phyloP scores from a whole-genome alignment of 64 coral and sea anemone genomes.

The Trachythela sp. region DNA sequence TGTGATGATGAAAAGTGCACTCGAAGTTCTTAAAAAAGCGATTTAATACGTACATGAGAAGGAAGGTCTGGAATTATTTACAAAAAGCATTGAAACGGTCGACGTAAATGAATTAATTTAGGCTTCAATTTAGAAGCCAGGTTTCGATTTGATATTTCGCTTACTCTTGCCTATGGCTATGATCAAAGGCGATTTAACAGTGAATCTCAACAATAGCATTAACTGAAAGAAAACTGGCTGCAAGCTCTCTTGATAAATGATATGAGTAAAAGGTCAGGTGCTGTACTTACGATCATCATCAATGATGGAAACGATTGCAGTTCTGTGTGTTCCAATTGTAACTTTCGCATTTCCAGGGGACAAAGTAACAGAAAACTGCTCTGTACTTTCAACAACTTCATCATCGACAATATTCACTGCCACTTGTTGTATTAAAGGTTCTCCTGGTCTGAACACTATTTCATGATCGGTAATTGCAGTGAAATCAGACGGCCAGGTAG shows the following conservation, averaged over 20 bases:
- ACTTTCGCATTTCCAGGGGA: neutral
- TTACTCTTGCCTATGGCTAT: too few species aligned
- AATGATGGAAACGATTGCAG: neutral
- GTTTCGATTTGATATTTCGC: too few species aligned
- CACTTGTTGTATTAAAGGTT: neutral
- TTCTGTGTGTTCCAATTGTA: neutral
- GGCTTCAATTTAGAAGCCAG: too few species aligned
- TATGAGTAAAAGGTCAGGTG: neutral
- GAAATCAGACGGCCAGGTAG: neutral
- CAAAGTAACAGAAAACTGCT: neutral
- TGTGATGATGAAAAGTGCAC: neutral
- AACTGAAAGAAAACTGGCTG: too few species aligned
- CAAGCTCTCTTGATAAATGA: too few species aligned
- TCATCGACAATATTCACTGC: neutral
- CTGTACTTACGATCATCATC: neutral
- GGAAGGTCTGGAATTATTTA: too few species aligned
- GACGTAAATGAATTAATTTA: too few species aligned
- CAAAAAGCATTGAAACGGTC: too few species aligned
- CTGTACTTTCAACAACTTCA: neutral
- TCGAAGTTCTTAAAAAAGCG: neutral
- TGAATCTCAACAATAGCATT: too few species aligned
- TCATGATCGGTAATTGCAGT: neutral
- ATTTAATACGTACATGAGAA: neutral
- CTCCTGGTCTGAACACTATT: neutral
- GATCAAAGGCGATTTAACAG: too few species aligned